These are phyloP conservation scores for Pristionchus mayeri DNA, from an alignment of 2,888 invertebrate genomes.

Conservation along the genomic window DNA sequence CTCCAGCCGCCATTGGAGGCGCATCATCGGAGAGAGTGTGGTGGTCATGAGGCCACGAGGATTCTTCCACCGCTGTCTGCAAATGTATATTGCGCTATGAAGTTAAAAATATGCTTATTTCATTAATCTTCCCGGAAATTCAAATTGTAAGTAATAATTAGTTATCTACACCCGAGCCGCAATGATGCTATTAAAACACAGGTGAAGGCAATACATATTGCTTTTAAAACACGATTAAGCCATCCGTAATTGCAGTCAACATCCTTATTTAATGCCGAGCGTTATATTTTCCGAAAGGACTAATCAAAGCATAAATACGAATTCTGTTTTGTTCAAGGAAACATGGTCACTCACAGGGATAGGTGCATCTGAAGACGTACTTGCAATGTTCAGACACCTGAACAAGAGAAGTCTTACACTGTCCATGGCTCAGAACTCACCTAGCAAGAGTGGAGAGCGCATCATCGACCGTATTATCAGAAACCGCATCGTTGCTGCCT, in stretches of 20 bases:
- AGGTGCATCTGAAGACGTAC: conserved; percentile 15
- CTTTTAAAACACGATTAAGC: too few relatives aligned
- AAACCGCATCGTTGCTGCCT: not conserved
- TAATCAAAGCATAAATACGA: too few relatives aligned
- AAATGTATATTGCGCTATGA: not conserved
- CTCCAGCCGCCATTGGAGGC: not conserved
- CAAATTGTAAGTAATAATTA: too few relatives aligned
- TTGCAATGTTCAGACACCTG: conserved; percentile 45
- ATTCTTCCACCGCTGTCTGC: conserved; percentile 53
- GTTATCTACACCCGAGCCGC: too few relatives aligned
- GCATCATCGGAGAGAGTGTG: conserved; percentile 63
- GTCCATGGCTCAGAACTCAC: not conserved
- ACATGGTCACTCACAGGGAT: conserved; percentile 9
- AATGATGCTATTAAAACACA: too few relatives aligned
- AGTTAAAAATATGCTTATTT: too few relatives aligned
- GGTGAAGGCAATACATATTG: too few relatives aligned
- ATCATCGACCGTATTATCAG: conserved; percentile 10
- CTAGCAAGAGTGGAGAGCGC: conserved; percentile 32
- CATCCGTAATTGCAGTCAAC: too few relatives aligned
- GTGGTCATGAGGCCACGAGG: conserved; percentile 64
- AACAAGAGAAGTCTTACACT: not conserved
- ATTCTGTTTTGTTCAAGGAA: too few relatives aligned
- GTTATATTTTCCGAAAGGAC: too few relatives aligned
- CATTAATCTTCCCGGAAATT: too few relatives aligned
- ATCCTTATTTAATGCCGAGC: too few relatives aligned